phyloP scores from a whole-genome alignment of 2,113 vertebrate species.

The Abramis brama region DNA sequence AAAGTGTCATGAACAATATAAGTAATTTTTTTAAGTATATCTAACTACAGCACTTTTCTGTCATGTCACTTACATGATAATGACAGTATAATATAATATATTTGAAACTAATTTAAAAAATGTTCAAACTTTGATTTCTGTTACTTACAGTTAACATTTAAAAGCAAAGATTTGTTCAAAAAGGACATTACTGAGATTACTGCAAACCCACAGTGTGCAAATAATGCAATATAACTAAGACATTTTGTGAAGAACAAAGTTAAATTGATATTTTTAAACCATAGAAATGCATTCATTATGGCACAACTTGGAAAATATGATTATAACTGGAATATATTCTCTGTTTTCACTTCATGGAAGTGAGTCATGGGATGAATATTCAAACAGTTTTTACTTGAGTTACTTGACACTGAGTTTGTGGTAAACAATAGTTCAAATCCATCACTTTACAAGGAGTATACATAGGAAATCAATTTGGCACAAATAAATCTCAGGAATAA shows the following conservation, averaged over 20 bases:
- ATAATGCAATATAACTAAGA: slow-evolving; percentile 15
- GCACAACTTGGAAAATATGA: not conserved
- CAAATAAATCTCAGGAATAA: not conserved
- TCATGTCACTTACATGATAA: slow-evolving; percentile 29
- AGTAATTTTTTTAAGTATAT: slow-evolving; percentile 25
- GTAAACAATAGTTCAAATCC: not conserved
- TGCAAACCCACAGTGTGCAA: slow-evolving; percentile 36
- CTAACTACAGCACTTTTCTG: slow-evolving; percentile 20
- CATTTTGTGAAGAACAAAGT: not conserved
- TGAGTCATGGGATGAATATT: slow-evolving; percentile 10
- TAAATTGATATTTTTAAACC: not conserved
- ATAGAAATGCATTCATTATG: slow-evolving; percentile 16
- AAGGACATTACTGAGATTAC: slow-evolving; percentile 17
- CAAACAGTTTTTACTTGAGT: not conserved
- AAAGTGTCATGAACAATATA: slow-evolving; percentile 21
- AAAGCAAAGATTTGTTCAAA: slow-evolving; percentile 24
- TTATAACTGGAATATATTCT: not conserved
- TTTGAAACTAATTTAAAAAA: slow-evolving; percentile 11
- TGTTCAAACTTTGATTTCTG: slow-evolving; percentile 1
- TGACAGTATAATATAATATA: slow-evolving; percentile 19
- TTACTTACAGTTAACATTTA: slow-evolving; percentile 21
- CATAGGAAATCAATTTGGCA: slow-evolving; percentile 18
- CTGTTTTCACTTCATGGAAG: slow-evolving; percentile 43
- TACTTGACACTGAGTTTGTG: not conserved
- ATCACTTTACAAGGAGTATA: slow-evolving; percentile 11